phyloP scores from a whole-genome alignment of 64 coral and sea anemone genomes.

The Stichodactyla mertensii region DNA sequence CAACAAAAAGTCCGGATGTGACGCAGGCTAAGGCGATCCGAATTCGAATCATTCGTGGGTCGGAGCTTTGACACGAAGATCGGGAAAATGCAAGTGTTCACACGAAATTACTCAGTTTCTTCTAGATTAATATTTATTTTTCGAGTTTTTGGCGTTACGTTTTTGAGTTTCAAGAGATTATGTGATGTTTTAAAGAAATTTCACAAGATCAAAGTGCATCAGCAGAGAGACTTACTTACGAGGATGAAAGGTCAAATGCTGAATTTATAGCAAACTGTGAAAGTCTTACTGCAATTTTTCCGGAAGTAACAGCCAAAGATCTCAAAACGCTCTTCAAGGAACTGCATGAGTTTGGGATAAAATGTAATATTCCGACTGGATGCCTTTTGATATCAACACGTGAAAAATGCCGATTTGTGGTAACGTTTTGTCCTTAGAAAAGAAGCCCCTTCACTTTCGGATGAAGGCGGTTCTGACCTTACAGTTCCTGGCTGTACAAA shows the following conservation, averaged over 20 bases:
- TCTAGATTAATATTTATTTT: too few species aligned
- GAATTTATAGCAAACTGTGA: not conserved
- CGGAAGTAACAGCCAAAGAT: not conserved
- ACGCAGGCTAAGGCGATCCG: too few species aligned
- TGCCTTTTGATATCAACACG: not conserved
- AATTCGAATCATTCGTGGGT: too few species aligned
- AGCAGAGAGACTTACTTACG: not conserved
- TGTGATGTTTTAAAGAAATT: too few species aligned
- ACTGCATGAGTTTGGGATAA: constrained; percentile 1
- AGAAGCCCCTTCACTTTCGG: constrained; percentile 6
- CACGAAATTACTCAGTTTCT: too few species aligned
- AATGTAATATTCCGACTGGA: not conserved
- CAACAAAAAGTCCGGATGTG: too few species aligned
- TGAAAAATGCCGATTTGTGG: not conserved
- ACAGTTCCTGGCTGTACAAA: constrained; percentile 3
- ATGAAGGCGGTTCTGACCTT: constrained; percentile 9
- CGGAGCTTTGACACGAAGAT: too few species aligned
- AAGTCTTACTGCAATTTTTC: not conserved
- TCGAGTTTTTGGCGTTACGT: too few species aligned
- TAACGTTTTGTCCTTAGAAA: not conserved
- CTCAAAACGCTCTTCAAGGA: not conserved
- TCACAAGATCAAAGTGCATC: not conserved
- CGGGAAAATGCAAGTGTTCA: too few species aligned
- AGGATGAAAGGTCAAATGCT: not conserved
- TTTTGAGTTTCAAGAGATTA: too few species aligned